Conservation (phyloP, 2,797 vertebrate genomes). For the Halcyon smyrnensis region DNA sequence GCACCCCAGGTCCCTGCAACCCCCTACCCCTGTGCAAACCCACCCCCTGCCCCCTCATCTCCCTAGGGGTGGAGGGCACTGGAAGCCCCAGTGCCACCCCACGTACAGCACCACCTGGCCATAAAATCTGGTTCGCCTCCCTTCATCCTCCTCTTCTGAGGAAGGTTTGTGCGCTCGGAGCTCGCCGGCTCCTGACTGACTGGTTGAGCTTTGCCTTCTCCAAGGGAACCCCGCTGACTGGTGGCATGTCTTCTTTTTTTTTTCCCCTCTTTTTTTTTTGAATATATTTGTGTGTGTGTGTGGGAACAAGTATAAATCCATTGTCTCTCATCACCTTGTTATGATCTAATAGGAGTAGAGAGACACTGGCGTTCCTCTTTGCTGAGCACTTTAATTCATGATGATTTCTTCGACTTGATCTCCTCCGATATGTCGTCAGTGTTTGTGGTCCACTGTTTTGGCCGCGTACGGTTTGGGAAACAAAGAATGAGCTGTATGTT, state of each 20-base stretch:
- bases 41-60: neutral
- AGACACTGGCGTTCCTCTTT: neutral
- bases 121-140: neutral
- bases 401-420: slow-evolving; percentile 37
- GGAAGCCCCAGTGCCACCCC: neutral
- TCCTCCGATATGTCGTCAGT: neutral
- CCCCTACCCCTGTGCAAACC: neutral
- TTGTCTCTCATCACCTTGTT: slow-evolving; percentile 56
- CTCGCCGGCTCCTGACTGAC: neutral
- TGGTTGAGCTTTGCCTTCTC: neutral
- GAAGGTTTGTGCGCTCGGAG: accelerated
- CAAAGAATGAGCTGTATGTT: slow-evolving; percentile 19
- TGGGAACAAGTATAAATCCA: neutral
- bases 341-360: slow-evolving; percentile 10
- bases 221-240: neutral
- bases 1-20: neutral
- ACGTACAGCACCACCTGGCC: accelerated
- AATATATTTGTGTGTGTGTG: neutral
- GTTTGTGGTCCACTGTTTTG: slow-evolving; percentile 47
- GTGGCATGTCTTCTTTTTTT: neutral
- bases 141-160: neutral
- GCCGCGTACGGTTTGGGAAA: neutral
- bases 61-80: accelerated
- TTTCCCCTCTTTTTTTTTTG: no score
- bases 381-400: slow-evolving; percentile 47